Percentiles rank a stretch among this genome's conserved stretches.
phyloP scores from a whole-genome alignment of 2,888 invertebrate species.

The Mythimna loreyi region DNA sequence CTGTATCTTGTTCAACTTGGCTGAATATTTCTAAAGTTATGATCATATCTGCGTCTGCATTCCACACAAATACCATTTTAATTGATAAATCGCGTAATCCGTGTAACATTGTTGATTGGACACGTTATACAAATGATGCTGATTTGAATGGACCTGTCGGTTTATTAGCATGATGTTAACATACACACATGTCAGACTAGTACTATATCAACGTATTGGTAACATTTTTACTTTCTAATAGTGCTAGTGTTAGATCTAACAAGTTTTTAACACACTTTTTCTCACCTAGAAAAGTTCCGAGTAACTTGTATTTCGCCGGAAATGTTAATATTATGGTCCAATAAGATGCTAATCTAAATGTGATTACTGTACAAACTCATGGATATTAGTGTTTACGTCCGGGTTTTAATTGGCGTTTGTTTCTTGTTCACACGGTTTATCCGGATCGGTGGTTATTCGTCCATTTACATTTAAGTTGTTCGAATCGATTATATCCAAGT shows the following conservation, averaged over 20 bases:
- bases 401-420: constrained; percentile 73
- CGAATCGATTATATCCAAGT: constrained; percentile 23
- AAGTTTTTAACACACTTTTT: constrained; percentile 65
- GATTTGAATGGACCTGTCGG: constrained; percentile 37
- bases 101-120: constrained; percentile 57
- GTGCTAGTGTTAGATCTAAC: constrained; percentile 52
- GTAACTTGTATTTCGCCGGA: constrained; percentile 48
- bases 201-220: constrained; percentile 35
- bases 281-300: constrained; percentile 62
- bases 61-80: constrained; percentile 51
- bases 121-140: constrained; percentile 59
- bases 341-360: constrained; percentile 55
- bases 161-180: constrained; percentile 42
- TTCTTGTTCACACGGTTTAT: constrained; percentile 68
- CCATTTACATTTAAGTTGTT: constrained; percentile 36
- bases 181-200: constrained; percentile 24
- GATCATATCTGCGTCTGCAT: constrained; percentile 48
- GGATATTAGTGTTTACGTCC: constrained; percentile 70
- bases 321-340: constrained; percentile 52
- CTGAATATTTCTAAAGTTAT: constrained; percentile 46
- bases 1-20: constrained; percentile 36
- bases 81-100: constrained; percentile 53
- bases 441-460: constrained; percentile 52
- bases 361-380: constrained; percentile 55
- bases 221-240: constrained; percentile 62